Evolutionary conservation across 2,113 vertebrate genomes (phyloP).

Genomic region (Odobenus rosmarus): DNA sequence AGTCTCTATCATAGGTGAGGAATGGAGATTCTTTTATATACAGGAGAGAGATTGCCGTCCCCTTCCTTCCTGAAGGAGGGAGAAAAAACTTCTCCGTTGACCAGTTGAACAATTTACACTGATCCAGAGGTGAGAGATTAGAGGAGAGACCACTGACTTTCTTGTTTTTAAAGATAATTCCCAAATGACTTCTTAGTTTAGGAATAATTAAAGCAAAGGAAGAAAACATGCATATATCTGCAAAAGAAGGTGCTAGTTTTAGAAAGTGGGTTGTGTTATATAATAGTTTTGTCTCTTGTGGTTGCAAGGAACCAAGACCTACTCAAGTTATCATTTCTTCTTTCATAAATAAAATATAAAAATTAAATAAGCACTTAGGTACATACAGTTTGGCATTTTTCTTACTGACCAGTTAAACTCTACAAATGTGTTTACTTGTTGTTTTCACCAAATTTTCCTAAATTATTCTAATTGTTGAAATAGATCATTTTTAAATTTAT

Average conservation of each 20-base stretch:
- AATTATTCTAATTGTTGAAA: constrained; percentile 12
- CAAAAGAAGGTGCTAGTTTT: constrained; percentile 12
- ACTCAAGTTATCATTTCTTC: not conserved
- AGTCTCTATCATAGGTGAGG: not conserved
- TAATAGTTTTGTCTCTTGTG: not conserved
- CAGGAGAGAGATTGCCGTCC: not conserved
- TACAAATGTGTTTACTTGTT: not conserved
- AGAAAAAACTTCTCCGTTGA: not conserved
- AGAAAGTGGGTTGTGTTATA: not conserved
- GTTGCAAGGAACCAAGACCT: not conserved
- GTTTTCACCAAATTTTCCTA: constrained; percentile 4
- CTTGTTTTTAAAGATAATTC: constrained; percentile 11
- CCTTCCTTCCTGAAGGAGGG: not conserved
- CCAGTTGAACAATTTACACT: not conserved
- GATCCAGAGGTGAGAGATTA: not conserved
- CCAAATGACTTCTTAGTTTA: not conserved
- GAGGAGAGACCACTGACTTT: not conserved
- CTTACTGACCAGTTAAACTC: not conserved
- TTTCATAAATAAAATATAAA: not conserved
- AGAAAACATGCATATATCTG: not conserved
- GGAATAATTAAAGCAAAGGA: not conserved
- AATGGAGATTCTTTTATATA: not conserved
- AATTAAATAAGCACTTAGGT: not conserved
- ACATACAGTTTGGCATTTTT: not conserved
- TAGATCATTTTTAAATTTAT: not conserved